Conservation (phyloP, 2,113 vertebrate species). For the Cyprinodon variegatus region DNA sequence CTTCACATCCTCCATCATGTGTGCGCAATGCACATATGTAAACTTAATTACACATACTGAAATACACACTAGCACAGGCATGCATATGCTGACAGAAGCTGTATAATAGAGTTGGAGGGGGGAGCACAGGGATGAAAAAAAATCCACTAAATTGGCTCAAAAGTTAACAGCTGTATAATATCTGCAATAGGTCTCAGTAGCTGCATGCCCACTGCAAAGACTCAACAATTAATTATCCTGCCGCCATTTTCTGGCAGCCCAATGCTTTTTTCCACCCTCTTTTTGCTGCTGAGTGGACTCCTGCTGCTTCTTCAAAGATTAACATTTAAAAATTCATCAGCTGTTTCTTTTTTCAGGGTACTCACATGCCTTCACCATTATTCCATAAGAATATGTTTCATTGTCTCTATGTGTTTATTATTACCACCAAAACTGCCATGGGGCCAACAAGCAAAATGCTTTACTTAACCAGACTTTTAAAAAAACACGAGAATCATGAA, state of each 20-base stretch:
- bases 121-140: slow-evolving; percentile 20
- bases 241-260: slow-evolving; percentile 75
- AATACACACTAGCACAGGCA: slow-evolving; percentile 23
- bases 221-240: slow-evolving; percentile 83
- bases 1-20: slow-evolving; percentile 62
- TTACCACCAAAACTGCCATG: slow-evolving; percentile 49
- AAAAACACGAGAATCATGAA: slow-evolving; percentile 5
- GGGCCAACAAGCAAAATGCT: slow-evolving; percentile 50
- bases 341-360: slow-evolving; percentile 62
- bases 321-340: slow-evolving; percentile 78
- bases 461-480: slow-evolving; percentile 36
- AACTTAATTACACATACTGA: slow-evolving; percentile 40
- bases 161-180: slow-evolving; percentile 84
- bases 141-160: slow-evolving; percentile 76
- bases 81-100: slow-evolving; percentile 17
- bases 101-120: slow-evolving; percentile 6
- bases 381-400: slow-evolving; percentile 67
- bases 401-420: slow-evolving; percentile 66
- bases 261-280: slow-evolving; percentile 30
- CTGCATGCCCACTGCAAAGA: slow-evolving; percentile 77
- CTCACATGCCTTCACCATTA: slow-evolving; percentile 63
- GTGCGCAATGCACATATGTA: slow-evolving; percentile 54
- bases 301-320: slow-evolving; percentile 77
- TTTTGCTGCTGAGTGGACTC: slow-evolving; percentile 74
- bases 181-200: slow-evolving; percentile 80